Evolutionary conservation across 2,113 vertebrate species (phyloP), one percentile per base, ranked within the genome.

Genomic region (Andinoacara biseriatus): DNA sequence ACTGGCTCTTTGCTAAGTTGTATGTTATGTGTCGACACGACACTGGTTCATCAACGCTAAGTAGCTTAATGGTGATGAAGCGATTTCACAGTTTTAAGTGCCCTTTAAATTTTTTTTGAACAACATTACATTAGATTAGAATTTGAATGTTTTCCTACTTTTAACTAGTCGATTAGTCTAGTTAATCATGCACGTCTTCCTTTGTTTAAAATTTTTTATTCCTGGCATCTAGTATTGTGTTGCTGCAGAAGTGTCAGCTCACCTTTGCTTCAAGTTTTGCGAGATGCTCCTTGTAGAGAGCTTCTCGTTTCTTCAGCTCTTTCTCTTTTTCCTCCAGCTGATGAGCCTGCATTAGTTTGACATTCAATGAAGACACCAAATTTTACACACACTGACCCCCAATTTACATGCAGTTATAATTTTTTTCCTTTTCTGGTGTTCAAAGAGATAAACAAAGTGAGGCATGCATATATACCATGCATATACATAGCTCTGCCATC

Each of bases 251-350:
- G 56, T 56, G 0, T 61, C 24, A 18, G 1, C 67, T 78, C 57
- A 94, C 95, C 88, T 93, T 95, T 22, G 90, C 31, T 82, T 95
- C 92, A 17, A 93, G 91, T 84, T 94, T 95, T 7, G 80, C 33
- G 1, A 95, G 26, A 20, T 94, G 93, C 22, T 93, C 87, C 74
- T 76, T 92, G 82, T 92, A 91, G 75, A 95, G 62, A 26, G 31
- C 4, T 0, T 86, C 83, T 80, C 91, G 93, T 75, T 90, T 92
- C 85, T 78, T 88, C 81, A 95, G 33, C 29, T 91, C 77, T 49
- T 85, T 84, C 76, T 94, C 90, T 49, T 49, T 94, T 84, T 92
- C 74, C 26, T 95, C 89, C 80, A 95, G 90, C 59, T 96, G 91
- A 65, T 92, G 91, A 80, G 94, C 92, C 94, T 95, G 92, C 8